Evolutionary conservation across 2,888 invertebrate genomes (phyloP).

Genomic region (Caenorhabditis afra): DNA sequence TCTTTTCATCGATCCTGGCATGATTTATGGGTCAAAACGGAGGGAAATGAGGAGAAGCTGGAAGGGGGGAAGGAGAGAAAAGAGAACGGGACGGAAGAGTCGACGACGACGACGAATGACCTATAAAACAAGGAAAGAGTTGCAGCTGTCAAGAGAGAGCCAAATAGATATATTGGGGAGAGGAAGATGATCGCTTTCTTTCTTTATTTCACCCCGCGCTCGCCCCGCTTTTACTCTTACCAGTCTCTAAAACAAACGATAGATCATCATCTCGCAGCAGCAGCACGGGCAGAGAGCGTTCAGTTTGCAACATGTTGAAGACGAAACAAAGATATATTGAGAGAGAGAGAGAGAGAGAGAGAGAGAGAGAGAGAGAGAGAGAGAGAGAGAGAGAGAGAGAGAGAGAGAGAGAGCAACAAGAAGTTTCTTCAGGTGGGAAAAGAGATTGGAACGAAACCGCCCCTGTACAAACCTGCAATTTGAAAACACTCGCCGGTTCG

Average conservation of each 20-base stretch:
- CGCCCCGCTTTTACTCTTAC: background rate
- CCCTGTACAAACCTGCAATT: background rate
- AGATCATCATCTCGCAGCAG: no score
- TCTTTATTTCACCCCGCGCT: no score
- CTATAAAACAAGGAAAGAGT: constrained; percentile 14
- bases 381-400: constrained; percentile 1
- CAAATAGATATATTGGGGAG: background rate
- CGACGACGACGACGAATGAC: background rate
- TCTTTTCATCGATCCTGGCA: background rate
- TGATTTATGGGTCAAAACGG: constrained; percentile 21
- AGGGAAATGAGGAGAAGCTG: background rate
- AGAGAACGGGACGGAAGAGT: background rate
- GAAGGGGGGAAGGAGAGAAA: background rate
- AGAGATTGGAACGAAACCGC: background rate
- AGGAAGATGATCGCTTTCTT: no score
- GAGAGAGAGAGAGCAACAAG: background rate
- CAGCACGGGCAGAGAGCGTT: no score
- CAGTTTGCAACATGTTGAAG: constrained; percentile 4
- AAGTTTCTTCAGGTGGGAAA: no score
- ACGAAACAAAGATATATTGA: background rate
- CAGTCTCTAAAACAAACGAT: constrained; percentile 12
- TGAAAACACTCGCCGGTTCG: background rate
- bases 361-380: background rate
- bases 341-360: no score
- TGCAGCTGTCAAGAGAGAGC: background rate